These are phyloP conservation scores for Pangasius macronema DNA, from an alignment of 2,797 vertebrate species.

Conservation along the genomic window DNA sequence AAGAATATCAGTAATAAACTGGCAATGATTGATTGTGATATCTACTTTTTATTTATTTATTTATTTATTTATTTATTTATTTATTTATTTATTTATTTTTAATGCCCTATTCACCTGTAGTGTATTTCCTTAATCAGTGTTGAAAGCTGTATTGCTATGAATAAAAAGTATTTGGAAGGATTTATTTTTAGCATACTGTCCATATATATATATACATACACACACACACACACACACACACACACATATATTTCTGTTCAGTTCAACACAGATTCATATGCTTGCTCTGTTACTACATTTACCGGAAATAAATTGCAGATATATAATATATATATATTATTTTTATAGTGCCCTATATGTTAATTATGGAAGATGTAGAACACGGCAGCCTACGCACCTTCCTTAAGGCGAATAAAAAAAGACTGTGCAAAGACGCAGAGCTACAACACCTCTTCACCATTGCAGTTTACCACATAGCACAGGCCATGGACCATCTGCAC, in stretches of 20 bases:
- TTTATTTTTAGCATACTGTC: not conserved
- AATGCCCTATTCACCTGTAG: not conserved
- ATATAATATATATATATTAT: not conserved
- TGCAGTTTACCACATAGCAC: slow-evolving; percentile 73
- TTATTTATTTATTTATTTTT: not conserved
- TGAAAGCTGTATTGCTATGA: not conserved
- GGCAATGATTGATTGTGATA: not conserved
- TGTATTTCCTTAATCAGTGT: not conserved
- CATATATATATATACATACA: no score
- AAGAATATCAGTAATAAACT: slow-evolving; percentile 1
- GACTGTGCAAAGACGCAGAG: slow-evolving; percentile 62
- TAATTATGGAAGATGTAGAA: slow-evolving; percentile 75
- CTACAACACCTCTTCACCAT: slow-evolving; percentile 72
- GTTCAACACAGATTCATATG: not conserved
- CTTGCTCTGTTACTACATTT: not conserved
- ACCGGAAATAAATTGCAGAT: not conserved
- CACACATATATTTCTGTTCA: not conserved
- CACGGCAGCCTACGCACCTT: slow-evolving; percentile 72
- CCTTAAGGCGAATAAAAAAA: slow-evolving; percentile 66
- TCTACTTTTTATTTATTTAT: not conserved
- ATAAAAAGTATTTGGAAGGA: not conserved
- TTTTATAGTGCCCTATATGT: slow-evolving; percentile 66
- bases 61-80: not conserved
- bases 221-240: no score
- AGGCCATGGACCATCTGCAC: slow-evolving; percentile 74